These are phyloP conservation scores for Taphrorychus bicolor DNA, from an alignment of 2,888 invertebrate genomes.

Conservation along the genomic window DNA sequence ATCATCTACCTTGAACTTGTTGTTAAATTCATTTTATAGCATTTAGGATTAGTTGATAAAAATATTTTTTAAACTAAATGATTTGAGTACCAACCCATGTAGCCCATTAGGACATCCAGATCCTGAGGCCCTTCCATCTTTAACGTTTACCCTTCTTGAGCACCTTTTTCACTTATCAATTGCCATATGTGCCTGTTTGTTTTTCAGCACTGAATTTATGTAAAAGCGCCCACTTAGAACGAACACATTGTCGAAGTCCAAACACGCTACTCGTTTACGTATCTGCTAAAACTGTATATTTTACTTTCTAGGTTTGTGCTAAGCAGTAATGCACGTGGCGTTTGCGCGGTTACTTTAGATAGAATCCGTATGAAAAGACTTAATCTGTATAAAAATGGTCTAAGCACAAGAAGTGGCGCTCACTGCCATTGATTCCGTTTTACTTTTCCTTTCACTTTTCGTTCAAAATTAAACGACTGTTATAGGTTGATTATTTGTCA, in stretches of 20 bases:
- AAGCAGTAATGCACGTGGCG: constrained; percentile 6
- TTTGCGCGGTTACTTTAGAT: constrained; percentile 9
- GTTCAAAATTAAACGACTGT: too few species aligned
- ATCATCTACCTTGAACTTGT: background rate
- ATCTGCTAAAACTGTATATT: constrained; percentile 13
- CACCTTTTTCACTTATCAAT: background rate
- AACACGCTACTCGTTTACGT: constrained; percentile 13
- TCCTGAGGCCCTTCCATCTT: constrained; percentile 49
- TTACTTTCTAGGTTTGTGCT: constrained; percentile 13
- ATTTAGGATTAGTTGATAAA: too few species aligned
- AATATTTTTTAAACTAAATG: too few species aligned
- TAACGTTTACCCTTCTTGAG: background rate
- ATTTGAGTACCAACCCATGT: constrained; percentile 48
- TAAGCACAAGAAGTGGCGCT: background rate
- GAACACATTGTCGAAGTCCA: background rate
- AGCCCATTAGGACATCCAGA: constrained; percentile 52
- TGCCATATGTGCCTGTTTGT: background rate
- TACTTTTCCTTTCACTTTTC: constrained; percentile 11
- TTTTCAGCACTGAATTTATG: background rate
- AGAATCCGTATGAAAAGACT: constrained; percentile 4
- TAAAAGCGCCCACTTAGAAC: background rate
- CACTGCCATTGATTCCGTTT: constrained; percentile 1
- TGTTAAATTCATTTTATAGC: background rate
- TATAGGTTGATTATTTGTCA: too few species aligned
- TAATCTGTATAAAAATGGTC: background rate